phyloP scores from a whole-genome alignment of 2,888 invertebrate species.

The Oxytorus armatus region DNA sequence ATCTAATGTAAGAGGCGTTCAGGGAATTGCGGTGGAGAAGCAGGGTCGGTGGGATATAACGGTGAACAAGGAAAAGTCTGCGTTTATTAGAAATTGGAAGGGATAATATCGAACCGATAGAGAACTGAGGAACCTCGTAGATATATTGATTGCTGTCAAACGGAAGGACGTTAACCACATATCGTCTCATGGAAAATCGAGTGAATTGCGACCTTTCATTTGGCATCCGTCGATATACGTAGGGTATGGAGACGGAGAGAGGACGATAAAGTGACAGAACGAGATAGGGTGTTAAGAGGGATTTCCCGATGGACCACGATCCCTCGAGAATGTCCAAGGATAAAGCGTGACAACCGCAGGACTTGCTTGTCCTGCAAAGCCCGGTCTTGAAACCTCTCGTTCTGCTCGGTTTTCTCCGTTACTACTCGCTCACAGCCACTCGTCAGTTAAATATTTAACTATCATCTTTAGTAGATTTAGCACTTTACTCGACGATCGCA shows the following conservation, averaged over 20 bases:
- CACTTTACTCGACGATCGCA: slow-evolving; percentile 55
- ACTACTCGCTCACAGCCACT: too few species aligned
- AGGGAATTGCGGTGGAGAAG: too few species aligned
- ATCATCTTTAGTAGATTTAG: slow-evolving; percentile 73
- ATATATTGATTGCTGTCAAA: too few species aligned
- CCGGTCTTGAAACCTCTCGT: slow-evolving; percentile 13
- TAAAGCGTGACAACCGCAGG: slow-evolving; percentile 52
- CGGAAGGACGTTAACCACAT: too few species aligned
- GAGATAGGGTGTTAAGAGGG: slow-evolving; percentile 51
- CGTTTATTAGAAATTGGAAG: not conserved
- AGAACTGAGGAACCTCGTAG: too few species aligned
- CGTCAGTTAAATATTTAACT: slow-evolving; percentile 75
- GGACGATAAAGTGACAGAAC: slow-evolving; percentile 26
- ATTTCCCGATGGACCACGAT: slow-evolving; percentile 42
- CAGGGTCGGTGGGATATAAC: too few species aligned
- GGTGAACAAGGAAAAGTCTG: too few species aligned
- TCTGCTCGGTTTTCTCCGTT: slow-evolving; percentile 10
- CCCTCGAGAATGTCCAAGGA: slow-evolving; percentile 51
- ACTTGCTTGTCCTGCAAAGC: slow-evolving; percentile 26
- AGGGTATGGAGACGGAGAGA: not conserved
- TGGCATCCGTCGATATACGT: not conserved
- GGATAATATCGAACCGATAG: too few species aligned
- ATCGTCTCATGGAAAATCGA: too few species aligned
- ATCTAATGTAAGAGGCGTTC: too few species aligned
- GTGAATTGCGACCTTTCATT: not conserved